phyloP scores from a whole-genome alignment of 2,888 invertebrate genomes.

The Gari tellinella region DNA sequence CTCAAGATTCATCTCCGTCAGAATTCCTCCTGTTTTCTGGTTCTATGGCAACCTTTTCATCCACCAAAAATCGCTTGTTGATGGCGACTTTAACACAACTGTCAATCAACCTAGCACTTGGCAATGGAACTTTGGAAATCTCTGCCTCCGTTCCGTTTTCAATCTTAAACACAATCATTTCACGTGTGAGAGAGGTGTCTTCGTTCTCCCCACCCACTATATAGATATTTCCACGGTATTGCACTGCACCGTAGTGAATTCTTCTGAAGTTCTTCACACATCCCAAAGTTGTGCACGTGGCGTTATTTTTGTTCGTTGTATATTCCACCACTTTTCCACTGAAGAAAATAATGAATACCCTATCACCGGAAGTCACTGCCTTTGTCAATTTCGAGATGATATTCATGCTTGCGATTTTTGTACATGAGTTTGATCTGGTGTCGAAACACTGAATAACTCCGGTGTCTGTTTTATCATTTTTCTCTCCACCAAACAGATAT shows the following conservation, averaged over 20 bases:
- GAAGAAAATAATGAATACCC: constrained; percentile 75
- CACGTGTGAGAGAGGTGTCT: constrained; percentile 71
- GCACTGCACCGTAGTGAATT: constrained; percentile 76
- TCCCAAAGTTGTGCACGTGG: constrained; percentile 63
- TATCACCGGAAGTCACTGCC: constrained; percentile 71
- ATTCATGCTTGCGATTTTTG: constrained; percentile 69
- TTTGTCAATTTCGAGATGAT: constrained; percentile 75
- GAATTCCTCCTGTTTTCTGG: too few species aligned
- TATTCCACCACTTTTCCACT: constrained; percentile 76
- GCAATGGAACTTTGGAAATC: constrained; percentile 70
- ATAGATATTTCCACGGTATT: constrained; percentile 72
- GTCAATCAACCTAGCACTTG: constrained; percentile 75
- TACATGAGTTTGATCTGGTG: constrained; percentile 66
- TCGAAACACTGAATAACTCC: constrained; percentile 76
- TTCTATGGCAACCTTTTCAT: constrained; percentile 32
- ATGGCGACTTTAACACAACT: constrained; percentile 76
- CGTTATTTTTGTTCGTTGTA: constrained; percentile 1
- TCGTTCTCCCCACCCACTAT: constrained; percentile 75
- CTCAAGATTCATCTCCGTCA: too few species aligned
- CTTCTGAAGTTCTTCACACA: constrained; percentile 75
- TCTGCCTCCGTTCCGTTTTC: constrained; percentile 65
- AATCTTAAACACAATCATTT: constrained; percentile 73
- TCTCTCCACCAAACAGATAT: constrained; percentile 76
- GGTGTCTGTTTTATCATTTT: constrained; percentile 75
- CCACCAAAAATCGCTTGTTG: constrained; percentile 68